These are phyloP conservation scores for Asbolus verrucosus DNA, from an alignment of 1,140 invertebrate genomes.

Conservation along the genomic window DNA sequence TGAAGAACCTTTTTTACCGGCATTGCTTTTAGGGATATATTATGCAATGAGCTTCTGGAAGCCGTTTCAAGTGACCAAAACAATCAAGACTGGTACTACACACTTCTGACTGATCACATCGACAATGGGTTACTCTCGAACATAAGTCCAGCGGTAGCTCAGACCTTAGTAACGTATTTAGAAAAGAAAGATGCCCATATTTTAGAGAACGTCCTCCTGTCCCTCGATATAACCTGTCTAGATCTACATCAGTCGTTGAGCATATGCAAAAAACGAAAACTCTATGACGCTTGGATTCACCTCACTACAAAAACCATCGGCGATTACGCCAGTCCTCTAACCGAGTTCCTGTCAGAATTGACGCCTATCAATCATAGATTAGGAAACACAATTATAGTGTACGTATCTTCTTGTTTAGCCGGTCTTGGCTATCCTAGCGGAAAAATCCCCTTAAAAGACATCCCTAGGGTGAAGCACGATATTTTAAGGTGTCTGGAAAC, in stretches of 20 bases:
- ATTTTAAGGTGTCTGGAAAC: constrained; percentile 73
- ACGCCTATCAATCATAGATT: constrained; percentile 69
- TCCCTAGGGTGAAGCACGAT: constrained; percentile 82
- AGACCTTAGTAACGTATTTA: constrained; percentile 74
- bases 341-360: constrained; percentile 76
- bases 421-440: constrained; percentile 92
- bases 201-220: constrained; percentile 84
- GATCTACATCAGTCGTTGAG: constrained; percentile 90
- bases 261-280: constrained; percentile 80
- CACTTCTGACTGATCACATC: constrained; percentile 67
- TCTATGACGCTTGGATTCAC: constrained; percentile 91
- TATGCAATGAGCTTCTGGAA: constrained; percentile 69
- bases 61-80: constrained; percentile 59
- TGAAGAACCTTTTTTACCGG: constrained; percentile 14
- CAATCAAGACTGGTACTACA: constrained; percentile 64
- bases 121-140: constrained; percentile 63
- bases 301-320: constrained; percentile 87
- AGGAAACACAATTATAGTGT: constrained; percentile 93
- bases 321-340: constrained; percentile 87
- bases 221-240: constrained; percentile 84
- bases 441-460: constrained; percentile 78
- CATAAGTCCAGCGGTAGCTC: constrained; percentile 75
- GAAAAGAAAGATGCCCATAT: constrained; percentile 71
- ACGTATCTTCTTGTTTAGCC: constrained; percentile 92
- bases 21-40: constrained; percentile 59